Evolutionary conservation across 2,113 vertebrate genomes (phyloP).

Genomic region (Apteryx owenii): DNA sequence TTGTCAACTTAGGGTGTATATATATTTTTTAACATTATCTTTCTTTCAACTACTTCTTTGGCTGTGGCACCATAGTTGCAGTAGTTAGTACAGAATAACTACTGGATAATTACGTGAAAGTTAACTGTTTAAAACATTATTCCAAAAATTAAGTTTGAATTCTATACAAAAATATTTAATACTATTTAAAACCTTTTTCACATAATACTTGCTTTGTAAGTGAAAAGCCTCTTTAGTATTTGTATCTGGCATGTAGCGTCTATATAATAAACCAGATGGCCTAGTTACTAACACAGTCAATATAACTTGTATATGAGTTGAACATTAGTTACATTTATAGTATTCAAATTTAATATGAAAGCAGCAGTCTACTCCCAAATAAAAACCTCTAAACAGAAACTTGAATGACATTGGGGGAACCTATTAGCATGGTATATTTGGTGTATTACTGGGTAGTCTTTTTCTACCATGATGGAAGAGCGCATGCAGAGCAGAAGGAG

Average conservation of each 20-base stretch:
- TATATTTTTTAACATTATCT: not conserved
- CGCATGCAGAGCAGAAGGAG: not conserved
- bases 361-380: not conserved
- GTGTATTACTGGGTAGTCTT: not conserved
- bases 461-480: not conserved
- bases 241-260: not conserved
- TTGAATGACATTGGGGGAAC: not conserved
- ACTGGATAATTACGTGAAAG: not conserved
- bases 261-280: not conserved
- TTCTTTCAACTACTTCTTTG: not conserved
- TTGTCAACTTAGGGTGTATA: not conserved
- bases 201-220: not conserved
- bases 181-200: not conserved
- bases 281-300: not conserved
- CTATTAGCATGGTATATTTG: not conserved
- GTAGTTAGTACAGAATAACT: not conserved
- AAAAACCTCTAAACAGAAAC: not conserved
- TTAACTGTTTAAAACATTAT: not conserved
- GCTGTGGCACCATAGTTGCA: not conserved
- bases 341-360: not conserved
- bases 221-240: not conserved
- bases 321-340: not conserved
- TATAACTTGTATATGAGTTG: not conserved
- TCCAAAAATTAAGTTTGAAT: not conserved
- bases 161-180: not conserved